Base-by-base conservation (phyloP, 2,113 vertebrate genomes). In the Thunnus maccoyii region DNA sequence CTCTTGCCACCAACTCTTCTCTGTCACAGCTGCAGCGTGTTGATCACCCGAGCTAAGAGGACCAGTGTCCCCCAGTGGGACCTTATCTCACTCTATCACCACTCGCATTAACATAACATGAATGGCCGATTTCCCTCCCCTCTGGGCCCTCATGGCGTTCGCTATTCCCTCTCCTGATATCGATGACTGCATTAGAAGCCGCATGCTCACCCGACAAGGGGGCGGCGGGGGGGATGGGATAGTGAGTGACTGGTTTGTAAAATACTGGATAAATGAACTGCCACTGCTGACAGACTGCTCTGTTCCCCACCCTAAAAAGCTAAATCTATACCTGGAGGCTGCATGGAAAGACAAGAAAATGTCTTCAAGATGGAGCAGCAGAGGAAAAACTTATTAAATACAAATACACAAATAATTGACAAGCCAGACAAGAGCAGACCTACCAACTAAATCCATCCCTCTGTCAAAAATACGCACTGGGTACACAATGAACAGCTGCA, bases 51-150 rank as follows among this genome's bases (percentile, higher is more conserved):
- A 57, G 69, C 80, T 46, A 11, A 82, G 62, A 70, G 63, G 83
- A 74, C 76, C 66, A 60, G 68, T 20, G 70, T 77, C 76, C 64
- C 83, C 86, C 72, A 52, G 57, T 2, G 82, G 91, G 88, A 88
- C 83, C 78, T 62, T 86, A 93, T 93, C 91, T 88, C 81, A 17
- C 78, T 86, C 89, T 69, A 88, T 93, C 92, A 90, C 78, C 16
- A 4, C 60, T 76, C 0, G 3, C 76, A 93, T 94, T 92, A 91
- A 78, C 91, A 92, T 92, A 93, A 86, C 83, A 73, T 89, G 87
- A 93, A 93, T 86, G 86, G 89, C 22, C 55, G 16, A 63, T 62
- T 83, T 84, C 70, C 78, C 86, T 74, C 86, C 84, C 87, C 70
- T 68, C 56, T 79, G 84, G 80, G 86, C 76, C 70, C 52, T 1